phyloP scores from a whole-genome alignment of 2,888 invertebrate genomes.

The Drosophila buzzatii region DNA sequence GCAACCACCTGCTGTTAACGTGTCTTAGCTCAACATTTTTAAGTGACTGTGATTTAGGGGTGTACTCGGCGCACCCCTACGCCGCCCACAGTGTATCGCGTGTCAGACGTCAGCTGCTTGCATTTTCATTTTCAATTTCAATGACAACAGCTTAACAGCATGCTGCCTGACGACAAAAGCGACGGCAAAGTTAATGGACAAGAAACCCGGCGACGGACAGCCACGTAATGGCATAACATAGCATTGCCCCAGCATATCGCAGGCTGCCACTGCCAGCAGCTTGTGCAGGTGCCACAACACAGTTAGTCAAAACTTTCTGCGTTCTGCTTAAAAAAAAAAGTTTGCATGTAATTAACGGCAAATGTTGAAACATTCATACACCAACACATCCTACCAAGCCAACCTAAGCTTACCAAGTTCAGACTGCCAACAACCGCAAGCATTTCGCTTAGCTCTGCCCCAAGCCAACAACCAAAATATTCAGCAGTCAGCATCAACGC shows the following conservation, averaged over 20 bases:
- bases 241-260: not conserved
- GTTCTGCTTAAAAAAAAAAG: conserved; percentile 58
- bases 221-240: conserved; percentile 2
- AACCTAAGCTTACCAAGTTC: conserved; percentile 10
- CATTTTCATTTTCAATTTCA: conserved; percentile 66
- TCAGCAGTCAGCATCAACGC: conserved; percentile 4
- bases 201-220: conserved; percentile 47
- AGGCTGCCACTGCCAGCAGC: conserved; percentile 3
- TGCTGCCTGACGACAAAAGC: conserved; percentile 59
- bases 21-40: conserved; percentile 70
- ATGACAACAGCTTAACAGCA: conserved; percentile 76
- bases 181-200: conserved; percentile 74
- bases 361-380: conserved; percentile 56
- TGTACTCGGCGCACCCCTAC: conserved; percentile 13
- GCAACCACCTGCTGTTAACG: conserved; percentile 78
- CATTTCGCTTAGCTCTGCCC: conserved; percentile 22
- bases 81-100: conserved; percentile 36
- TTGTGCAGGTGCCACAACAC: conserved; percentile 20
- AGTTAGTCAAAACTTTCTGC: conserved; percentile 58
- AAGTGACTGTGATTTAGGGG: conserved; percentile 78
- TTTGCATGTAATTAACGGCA: conserved; percentile 78
- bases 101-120: conserved; percentile 79
- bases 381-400: conserved; percentile 1
- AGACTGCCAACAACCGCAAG: conserved; percentile 36
- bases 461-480: not conserved